phyloP scores from a whole-genome alignment of 2,797 vertebrate genomes.

The Notolabrus celidotus region DNA sequence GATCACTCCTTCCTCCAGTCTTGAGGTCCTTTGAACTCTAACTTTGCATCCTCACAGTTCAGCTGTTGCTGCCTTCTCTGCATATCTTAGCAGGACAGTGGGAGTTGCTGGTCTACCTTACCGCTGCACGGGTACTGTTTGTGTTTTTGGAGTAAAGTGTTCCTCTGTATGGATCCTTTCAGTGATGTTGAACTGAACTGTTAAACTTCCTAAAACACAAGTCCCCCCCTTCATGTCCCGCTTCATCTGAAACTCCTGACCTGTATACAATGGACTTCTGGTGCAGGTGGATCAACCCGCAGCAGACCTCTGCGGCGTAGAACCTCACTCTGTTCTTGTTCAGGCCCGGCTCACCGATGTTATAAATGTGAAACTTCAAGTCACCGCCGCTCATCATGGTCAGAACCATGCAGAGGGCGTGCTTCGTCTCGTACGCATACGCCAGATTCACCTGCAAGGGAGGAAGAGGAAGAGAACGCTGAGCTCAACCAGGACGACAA shows the following conservation, averaged over 20 bases:
- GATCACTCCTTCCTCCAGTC: no score
- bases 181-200: no score
- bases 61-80: no score
- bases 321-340: conserved; percentile 79
- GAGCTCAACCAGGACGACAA: fast-evolving
- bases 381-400: conserved; percentile 92
- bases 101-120: no score
- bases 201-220: no score
- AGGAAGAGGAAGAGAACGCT: fast-evolving
- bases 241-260: conserved; percentile 67
- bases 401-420: conserved; percentile 88
- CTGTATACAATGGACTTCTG: conserved; percentile 87
- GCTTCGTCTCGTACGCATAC: conserved; percentile 90
- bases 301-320: conserved; percentile 90
- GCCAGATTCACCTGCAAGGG: conserved; percentile 91
- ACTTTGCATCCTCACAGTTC: no score
- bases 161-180: no score
- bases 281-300: conserved; percentile 89
- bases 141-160: no score
- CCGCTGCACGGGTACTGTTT: no score
- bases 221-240: no score
- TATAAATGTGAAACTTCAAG: conserved; percentile 90
- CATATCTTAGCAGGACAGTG: no score
- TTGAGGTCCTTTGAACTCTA: no score
- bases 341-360: conserved; percentile 85